Evolutionary conservation across 2,113 vertebrate genomes (phyloP).

Genomic region (Rattus rattus): DNA sequence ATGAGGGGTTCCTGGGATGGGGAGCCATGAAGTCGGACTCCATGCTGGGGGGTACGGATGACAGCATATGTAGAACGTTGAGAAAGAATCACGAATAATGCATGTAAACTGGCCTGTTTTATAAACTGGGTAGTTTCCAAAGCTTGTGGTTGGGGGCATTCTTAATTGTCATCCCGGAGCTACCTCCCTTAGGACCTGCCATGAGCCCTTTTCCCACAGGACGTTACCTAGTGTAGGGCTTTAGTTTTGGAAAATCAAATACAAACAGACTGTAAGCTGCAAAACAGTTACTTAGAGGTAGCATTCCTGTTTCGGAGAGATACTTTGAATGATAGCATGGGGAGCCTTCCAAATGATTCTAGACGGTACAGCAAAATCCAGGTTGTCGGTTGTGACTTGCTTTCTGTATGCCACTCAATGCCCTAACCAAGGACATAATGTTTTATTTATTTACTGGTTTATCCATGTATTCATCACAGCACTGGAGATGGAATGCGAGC

Average conservation of each 20-base stretch:
- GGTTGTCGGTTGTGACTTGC: neutral
- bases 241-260: constrained; percentile 67
- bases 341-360: neutral
- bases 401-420: neutral
- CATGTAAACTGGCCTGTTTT: constrained; percentile 9
- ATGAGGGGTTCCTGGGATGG: neutral
- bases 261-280: constrained; percentile 45
- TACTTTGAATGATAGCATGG: neutral
- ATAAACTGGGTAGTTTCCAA: neutral
- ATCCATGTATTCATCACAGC: neutral
- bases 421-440: neutral
- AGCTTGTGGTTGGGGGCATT: constrained; percentile 36
- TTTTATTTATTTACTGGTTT: neutral
- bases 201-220: constrained; percentile 41
- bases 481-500: neutral
- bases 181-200: neutral
- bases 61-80: constrained; percentile 6
- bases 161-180: constrained; percentile 43
- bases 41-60: neutral
- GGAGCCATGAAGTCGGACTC: constrained; percentile 32
- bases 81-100: constrained; percentile 13
- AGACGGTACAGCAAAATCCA: constrained; percentile 22
- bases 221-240: constrained; percentile 38
- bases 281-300: constrained; percentile 9
- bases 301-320: constrained; percentile 47